A percentile compares a stretch with the other conserved stretches of the same genome.
These are phyloP conservation scores for Hydrolagus colliei DNA, from an alignment of 2,797 vertebrate genomes.

Conservation along the genomic window DNA sequence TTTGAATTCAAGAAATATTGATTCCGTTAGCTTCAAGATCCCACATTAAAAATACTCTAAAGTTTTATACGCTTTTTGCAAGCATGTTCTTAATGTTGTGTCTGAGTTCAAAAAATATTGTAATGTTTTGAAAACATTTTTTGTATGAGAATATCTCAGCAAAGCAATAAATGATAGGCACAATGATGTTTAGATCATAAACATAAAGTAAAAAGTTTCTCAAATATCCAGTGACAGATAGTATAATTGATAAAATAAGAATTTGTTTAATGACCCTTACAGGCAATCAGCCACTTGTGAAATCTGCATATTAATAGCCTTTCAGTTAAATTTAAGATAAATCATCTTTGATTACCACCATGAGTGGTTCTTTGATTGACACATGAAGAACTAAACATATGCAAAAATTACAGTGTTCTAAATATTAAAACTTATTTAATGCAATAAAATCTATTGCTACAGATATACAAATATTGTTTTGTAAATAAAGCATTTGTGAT, in stretches of 20 bases:
- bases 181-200: not conserved
- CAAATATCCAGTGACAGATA: constrained; percentile 23
- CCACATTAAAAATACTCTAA: constrained; percentile 13
- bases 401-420: constrained; percentile 9
- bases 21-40: not conserved
- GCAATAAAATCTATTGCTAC: not conserved
- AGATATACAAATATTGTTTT: not conserved
- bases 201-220: constrained; percentile 5
- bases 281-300: constrained; percentile 28
- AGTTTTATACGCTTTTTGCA: not conserved
- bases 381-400: no score
- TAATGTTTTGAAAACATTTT: not conserved
- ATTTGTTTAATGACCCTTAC: constrained; percentile 29
- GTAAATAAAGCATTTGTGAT: not conserved
- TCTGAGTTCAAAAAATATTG: not conserved
- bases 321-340: constrained; percentile 28
- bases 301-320: constrained; percentile 32
- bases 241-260: constrained; percentile 31
- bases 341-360: constrained; percentile 20
- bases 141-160: not conserved
- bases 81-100: not conserved
- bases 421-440: not conserved
- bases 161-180: not conserved
- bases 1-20: not conserved
- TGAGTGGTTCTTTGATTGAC: constrained; percentile 15